These are phyloP conservation scores for Grammomys dolichurus DNA, from an alignment of 2,113 vertebrate genomes.

Conservation along the genomic window DNA sequence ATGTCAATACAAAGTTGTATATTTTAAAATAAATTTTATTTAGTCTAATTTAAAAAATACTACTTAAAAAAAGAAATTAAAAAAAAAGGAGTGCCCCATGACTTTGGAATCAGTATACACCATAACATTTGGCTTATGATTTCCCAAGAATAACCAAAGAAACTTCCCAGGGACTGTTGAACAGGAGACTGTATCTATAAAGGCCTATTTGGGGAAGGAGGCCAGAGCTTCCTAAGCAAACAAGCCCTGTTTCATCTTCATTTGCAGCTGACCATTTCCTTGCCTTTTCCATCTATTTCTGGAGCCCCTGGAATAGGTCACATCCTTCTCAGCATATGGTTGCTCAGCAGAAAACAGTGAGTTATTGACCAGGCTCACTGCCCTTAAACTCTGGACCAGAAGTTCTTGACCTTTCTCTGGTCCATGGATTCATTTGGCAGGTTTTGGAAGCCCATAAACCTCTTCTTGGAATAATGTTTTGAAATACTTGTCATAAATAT, in stretches of 20 bases:
- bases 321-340: slow-evolving; percentile 52
- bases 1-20: too few relatives aligned
- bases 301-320: slow-evolving; percentile 68
- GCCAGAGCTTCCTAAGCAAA: slow-evolving; percentile 70
- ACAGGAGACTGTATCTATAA: slow-evolving; percentile 35
- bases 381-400: slow-evolving; percentile 51
- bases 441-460: not conserved
- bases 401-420: slow-evolving; percentile 67
- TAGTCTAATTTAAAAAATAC: too few relatives aligned
- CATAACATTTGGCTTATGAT: not conserved
- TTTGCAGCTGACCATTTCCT: slow-evolving; percentile 60
- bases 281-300: slow-evolving; percentile 67
- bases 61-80: too few relatives aligned
- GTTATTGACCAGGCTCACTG: slow-evolving; percentile 62
- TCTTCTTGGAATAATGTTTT: slow-evolving; percentile 8
- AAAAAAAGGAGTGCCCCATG: too few relatives aligned
- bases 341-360: slow-evolving; percentile 65
- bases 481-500: slow-evolving; percentile 17
- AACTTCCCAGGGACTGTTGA: not conserved
- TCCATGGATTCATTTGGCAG: slow-evolving; percentile 33
- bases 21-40: too few relatives aligned
- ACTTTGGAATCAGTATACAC: not conserved
- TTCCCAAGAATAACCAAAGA: slow-evolving; percentile 20
- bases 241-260: slow-evolving; percentile 52
- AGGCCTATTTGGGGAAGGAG: slow-evolving; percentile 56